Percentiles rank a stretch among this genome's conserved stretches.
phyloP scores from a whole-genome alignment of 2,113 vertebrate genomes.

The Dendropsophus ebraccatus region DNA sequence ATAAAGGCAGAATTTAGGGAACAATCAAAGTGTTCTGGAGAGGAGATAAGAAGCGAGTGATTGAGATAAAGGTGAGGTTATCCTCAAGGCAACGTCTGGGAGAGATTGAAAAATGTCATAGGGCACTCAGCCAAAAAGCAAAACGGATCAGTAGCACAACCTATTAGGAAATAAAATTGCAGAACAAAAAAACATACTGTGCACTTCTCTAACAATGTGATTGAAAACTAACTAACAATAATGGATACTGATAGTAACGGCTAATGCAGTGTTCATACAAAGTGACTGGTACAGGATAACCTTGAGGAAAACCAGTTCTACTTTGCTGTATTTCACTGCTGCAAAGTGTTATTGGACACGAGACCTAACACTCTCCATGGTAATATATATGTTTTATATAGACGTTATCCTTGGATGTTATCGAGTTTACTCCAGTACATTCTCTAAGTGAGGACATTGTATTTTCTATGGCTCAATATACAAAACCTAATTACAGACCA shows the following conservation, averaged over 20 bases:
- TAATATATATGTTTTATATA: constrained; percentile 6
- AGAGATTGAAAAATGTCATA: constrained; percentile 6
- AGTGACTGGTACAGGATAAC: background rate
- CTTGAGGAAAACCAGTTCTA: background rate
- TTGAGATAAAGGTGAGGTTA: constrained; percentile 12
- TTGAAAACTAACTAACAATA: background rate
- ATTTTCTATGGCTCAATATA: background rate
- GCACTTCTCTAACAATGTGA: background rate
- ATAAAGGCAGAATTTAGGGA: constrained; percentile 10
- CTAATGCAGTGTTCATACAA: background rate
- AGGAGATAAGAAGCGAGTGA: constrained; percentile 3
- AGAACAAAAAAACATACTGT: background rate
- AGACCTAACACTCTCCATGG: background rate
- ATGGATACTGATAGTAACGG: background rate
- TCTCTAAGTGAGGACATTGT: background rate
- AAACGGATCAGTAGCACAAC: background rate
- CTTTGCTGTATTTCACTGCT: background rate
- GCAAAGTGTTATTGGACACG: background rate
- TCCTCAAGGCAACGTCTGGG: constrained; percentile 10
- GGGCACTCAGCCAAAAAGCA: background rate
- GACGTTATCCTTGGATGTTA: background rate
- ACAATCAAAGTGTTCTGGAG: constrained; percentile 2
- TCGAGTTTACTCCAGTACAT: background rate
- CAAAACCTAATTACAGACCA: background rate
- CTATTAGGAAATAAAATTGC: background rate